These are phyloP conservation scores for Sula dactylatra DNA, from an alignment of 2,113 vertebrate species.

Conservation along the genomic window DNA sequence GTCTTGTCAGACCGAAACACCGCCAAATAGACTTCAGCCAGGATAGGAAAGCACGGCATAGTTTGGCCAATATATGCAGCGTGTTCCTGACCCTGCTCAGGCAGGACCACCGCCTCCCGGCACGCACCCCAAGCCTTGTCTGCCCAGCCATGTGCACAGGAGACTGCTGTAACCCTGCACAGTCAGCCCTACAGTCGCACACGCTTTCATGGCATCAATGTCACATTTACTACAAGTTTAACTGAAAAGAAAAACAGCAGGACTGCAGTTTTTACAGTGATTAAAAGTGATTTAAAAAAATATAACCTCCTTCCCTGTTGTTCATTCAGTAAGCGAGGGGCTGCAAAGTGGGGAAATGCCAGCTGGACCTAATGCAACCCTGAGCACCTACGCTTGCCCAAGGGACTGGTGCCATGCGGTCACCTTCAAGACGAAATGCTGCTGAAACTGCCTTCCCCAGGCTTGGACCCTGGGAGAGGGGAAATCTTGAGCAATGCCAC, in stretches of 20 bases:
- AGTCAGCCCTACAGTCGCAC: accelerated
- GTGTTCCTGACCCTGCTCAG: background rate
- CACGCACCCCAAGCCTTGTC: accelerated
- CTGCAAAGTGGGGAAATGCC: background rate
- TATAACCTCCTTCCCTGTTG: background rate
- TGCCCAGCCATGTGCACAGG: background rate
- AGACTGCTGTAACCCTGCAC: background rate
- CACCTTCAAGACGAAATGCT: background rate
- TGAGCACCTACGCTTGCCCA: background rate
- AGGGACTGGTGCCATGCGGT: accelerated
- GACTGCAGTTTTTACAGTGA: background rate
- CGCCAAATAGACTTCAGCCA: background rate
- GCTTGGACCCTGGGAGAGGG: background rate
- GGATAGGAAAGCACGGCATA: background rate
- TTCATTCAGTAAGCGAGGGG: background rate
- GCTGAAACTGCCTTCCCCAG: background rate
- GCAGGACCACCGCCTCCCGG: background rate
- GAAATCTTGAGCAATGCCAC: background rate
- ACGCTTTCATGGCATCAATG: background rate
- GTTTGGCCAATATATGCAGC: background rate
- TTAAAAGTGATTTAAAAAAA: background rate
- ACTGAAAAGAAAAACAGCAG: background rate
- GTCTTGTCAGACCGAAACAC: background rate
- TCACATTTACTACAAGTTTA: background rate
- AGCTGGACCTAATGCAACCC: background rate